Evolutionary conservation across 2,113 vertebrate genomes (phyloP).

Genomic region (Colistium nudipinnis): DNA sequence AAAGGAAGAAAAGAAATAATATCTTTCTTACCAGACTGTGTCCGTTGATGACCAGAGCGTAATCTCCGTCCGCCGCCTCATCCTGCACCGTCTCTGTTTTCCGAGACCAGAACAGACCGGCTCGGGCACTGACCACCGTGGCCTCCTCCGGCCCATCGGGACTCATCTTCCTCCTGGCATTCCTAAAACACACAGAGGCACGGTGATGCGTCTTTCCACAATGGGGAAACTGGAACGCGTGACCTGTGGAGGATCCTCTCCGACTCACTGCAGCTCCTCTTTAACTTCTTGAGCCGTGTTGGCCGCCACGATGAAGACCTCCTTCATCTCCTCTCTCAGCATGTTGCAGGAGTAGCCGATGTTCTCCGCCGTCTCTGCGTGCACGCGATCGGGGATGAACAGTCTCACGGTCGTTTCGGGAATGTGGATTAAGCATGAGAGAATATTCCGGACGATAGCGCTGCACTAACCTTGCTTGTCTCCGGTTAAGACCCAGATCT

Average conservation of each 20-base stretch:
- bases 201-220: no score
- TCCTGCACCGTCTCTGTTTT: constrained; percentile 80
- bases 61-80: constrained; percentile 86
- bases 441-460: no score
- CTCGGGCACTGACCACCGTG: constrained; percentile 58
- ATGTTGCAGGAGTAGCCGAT: constrained; percentile 93
- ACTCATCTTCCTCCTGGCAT: constrained; percentile 87
- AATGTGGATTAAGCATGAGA: no score
- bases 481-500: constrained; percentile 95
- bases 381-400: neutral
- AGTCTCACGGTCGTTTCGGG: no score
- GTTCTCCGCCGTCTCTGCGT: constrained; percentile 92
- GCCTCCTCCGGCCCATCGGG: constrained; percentile 76
- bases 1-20: neutral
- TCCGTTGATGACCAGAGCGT: constrained; percentile 90
- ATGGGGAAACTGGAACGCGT: no score
- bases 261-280: constrained; percentile 86
- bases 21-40: constrained; percentile 89
- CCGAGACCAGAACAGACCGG: constrained; percentile 69
- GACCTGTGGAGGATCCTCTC: no score
- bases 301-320: constrained; percentile 85
- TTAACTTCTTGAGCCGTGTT: constrained; percentile 79
- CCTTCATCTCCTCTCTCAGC: constrained; percentile 90
- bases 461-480: constrained; percentile 91
- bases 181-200: constrained; percentile 66